phyloP scores from a whole-genome alignment of 2,113 vertebrate genomes.

The Tetraodon nigroviridis region DNA sequence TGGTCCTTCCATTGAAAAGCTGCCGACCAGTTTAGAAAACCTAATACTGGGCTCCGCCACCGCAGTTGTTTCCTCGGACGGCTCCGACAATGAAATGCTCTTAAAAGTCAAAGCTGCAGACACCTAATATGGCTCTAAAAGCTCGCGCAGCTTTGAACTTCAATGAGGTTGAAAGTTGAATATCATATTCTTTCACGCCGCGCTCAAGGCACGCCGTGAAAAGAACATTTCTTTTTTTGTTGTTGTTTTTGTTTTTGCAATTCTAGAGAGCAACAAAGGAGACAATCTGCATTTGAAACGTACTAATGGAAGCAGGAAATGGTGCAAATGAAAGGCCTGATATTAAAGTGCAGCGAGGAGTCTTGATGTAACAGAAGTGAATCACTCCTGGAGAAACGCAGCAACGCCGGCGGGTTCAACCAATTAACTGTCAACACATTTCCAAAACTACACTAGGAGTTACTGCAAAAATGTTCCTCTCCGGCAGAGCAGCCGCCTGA shows the following conservation, averaged over 20 bases:
- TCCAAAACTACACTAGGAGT: slow-evolving; percentile 41
- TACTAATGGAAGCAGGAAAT: slow-evolving; percentile 63
- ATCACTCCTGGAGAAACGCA: slow-evolving; percentile 10
- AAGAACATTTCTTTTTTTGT: not conserved
- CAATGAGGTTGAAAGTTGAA: slow-evolving; percentile 13
- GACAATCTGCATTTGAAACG: slow-evolving; percentile 41
- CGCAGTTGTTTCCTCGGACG: slow-evolving; percentile 14
- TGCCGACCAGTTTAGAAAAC: slow-evolving; percentile 41
- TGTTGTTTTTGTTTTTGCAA: slow-evolving; percentile 15
- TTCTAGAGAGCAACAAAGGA: slow-evolving; percentile 46
- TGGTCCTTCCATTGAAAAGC: slow-evolving; percentile 45
- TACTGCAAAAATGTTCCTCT: slow-evolving; percentile 34
- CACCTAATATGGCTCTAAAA: not conserved
- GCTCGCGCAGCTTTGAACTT: slow-evolving; percentile 51
- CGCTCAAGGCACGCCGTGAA: not conserved
- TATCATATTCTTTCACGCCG: slow-evolving; percentile 16
- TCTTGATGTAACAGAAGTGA: slow-evolving; percentile 25
- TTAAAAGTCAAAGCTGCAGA: slow-evolving; percentile 1
- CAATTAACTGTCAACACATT: slow-evolving; percentile 47
- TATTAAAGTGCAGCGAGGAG: slow-evolving; percentile 33
- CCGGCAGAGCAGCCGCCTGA: slow-evolving; percentile 16
- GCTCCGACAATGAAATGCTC: slow-evolving; percentile 15
- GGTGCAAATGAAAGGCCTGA: slow-evolving; percentile 46
- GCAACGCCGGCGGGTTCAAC: slow-evolving; percentile 23
- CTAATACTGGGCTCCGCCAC: slow-evolving; percentile 10